phyloP scores from a whole-genome alignment of 2,113 vertebrate genomes.

The Hypomesus transpacificus region DNA sequence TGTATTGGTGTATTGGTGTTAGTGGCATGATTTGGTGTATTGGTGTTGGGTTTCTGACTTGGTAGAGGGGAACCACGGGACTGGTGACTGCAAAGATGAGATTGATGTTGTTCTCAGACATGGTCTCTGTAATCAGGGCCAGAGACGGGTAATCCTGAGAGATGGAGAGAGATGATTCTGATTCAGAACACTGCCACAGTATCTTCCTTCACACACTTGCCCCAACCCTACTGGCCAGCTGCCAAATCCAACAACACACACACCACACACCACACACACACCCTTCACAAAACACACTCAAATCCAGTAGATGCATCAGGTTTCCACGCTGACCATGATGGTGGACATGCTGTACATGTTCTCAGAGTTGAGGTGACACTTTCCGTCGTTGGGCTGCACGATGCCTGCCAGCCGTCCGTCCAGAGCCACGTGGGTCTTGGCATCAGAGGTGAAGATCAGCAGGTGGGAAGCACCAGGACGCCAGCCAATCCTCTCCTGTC shows the following conservation, averaged over 20 bases:
- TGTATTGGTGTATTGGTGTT: neutral
- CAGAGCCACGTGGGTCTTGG: slow-evolving; percentile 92
- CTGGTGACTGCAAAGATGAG: slow-evolving; percentile 95
- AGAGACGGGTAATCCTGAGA: slow-evolving; percentile 93
- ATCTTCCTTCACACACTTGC: too few relatives aligned
- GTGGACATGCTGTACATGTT: slow-evolving; percentile 89
- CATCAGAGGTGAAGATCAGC: slow-evolving; percentile 94
- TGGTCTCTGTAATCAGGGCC: slow-evolving; percentile 93
- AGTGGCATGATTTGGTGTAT: too few relatives aligned
- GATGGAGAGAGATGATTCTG: neutral
- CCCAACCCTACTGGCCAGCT: too few relatives aligned
- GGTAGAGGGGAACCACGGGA: slow-evolving; percentile 76
- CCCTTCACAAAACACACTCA: neutral
- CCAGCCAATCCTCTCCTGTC: slow-evolving; percentile 92
- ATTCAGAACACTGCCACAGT: neutral
- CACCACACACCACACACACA: neutral
- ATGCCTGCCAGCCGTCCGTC: slow-evolving; percentile 93
- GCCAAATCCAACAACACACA: slow-evolving; percentile 1
- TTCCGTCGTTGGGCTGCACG: slow-evolving; percentile 88
- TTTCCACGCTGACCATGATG: slow-evolving; percentile 72
- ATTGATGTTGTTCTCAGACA: slow-evolving; percentile 97
- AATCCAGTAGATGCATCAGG: too few relatives aligned
- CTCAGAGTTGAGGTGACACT: slow-evolving; percentile 81
- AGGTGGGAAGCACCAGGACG: slow-evolving; percentile 91
- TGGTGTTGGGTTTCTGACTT: slow-evolving; percentile 66